Conservation (phyloP, 2,888 invertebrate genomes). For the Chaetoderma sp. region DNA sequence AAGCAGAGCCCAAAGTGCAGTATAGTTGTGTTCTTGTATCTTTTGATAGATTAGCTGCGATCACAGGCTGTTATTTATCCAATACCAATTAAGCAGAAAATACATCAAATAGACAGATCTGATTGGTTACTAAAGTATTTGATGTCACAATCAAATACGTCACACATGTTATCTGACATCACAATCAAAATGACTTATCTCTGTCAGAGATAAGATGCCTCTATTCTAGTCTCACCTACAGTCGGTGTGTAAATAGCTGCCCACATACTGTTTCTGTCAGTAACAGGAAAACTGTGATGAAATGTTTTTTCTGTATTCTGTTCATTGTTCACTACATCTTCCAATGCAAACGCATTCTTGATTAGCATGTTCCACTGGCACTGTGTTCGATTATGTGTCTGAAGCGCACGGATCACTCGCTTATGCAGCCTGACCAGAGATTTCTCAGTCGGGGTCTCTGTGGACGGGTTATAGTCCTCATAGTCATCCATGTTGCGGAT, state of each 20-base stretch:
- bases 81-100: too few species aligned
- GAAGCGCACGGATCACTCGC: conserved; percentile 74
- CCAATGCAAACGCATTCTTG: conserved; percentile 79
- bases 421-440: conserved; percentile 87
- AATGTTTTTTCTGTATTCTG: conserved; percentile 54
- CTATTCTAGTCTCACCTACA: conserved; percentile 63
- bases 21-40: too few species aligned
- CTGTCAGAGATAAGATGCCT: too few species aligned
- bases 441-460: conserved; percentile 76
- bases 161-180: too few species aligned
- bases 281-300: conserved; percentile 28
- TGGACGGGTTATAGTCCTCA: conserved; percentile 59
- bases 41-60: too few species aligned
- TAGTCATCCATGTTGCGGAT: conserved; percentile 60
- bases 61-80: too few species aligned
- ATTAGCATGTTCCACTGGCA: conserved; percentile 91
- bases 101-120: too few species aligned
- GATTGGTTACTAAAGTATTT: too few species aligned
- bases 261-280: conserved; percentile 52
- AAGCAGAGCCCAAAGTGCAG: too few species aligned
- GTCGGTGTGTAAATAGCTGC: conserved; percentile 63
- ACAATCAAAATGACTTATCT: too few species aligned
- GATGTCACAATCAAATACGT: too few species aligned
- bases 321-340: conserved; percentile 88
- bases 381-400: conserved; percentile 92